These are phyloP conservation scores for Nemurella pictetii DNA, from an alignment of 2,888 invertebrate genomes.

Conservation along the genomic window DNA sequence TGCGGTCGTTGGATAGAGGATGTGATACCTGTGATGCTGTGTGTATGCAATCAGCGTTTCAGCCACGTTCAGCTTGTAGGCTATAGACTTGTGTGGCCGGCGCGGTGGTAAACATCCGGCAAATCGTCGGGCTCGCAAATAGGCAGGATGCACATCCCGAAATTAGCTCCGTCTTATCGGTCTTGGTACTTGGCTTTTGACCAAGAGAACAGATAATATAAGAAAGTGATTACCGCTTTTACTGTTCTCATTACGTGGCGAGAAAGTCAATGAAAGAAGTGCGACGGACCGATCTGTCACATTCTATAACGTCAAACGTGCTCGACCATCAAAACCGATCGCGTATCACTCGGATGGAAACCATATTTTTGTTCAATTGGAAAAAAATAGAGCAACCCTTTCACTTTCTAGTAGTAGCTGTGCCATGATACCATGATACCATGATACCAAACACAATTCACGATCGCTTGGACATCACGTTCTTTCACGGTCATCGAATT, in stretches of 20 bases:
- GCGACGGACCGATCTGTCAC: constrained; percentile 17
- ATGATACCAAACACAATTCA: background rate
- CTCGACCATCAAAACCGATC: background rate
- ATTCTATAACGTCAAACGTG: constrained; percentile 15
- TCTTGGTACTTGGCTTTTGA: constrained; percentile 9
- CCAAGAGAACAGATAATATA: constrained; percentile 8
- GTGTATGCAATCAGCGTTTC: background rate
- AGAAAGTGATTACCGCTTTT: constrained; percentile 24
- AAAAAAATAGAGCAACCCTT: background rate
- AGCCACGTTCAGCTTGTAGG: background rate
- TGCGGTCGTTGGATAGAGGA: background rate
- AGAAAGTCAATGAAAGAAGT: constrained; percentile 19
- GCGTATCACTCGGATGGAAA: background rate
- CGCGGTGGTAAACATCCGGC: background rate
- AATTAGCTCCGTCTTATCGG: background rate
- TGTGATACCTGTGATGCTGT: background rate
- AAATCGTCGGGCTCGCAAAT: background rate
- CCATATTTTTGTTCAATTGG: background rate
- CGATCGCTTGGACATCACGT: background rate
- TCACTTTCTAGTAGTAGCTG: background rate
- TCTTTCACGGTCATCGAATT: background rate
- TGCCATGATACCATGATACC: background rate
- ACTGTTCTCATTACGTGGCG: constrained; percentile 18
- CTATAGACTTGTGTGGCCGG: background rate
- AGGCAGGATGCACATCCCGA: background rate